Conservation (phyloP, 1,140 invertebrate genomes). For the Episyrphus balteatus region DNA sequence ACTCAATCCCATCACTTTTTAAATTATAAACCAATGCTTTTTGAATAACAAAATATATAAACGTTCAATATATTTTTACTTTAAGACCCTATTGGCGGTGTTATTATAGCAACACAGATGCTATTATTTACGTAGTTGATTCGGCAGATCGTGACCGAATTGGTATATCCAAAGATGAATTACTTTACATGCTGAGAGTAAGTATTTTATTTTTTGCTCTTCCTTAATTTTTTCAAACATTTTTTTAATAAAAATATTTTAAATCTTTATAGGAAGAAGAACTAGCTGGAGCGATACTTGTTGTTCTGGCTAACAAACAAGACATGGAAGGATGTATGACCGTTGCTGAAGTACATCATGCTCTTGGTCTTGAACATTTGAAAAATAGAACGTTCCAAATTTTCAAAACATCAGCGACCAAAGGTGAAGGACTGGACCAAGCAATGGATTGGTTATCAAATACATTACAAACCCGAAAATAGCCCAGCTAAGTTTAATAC, state of each 20-base stretch:
- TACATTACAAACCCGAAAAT: conserved; percentile 79
- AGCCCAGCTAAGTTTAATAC: conserved; percentile 20
- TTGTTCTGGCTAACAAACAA: conserved; percentile 99
- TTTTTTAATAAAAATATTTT: background rate
- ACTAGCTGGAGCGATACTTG: conserved; percentile 84
- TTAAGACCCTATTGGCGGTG: conserved; percentile 94
- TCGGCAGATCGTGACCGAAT: conserved; percentile 97
- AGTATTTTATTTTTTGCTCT: conserved; percentile 36
- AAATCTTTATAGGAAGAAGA: conserved; percentile 76
- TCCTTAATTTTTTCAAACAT: background rate
- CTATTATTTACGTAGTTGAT: conserved; percentile 99
- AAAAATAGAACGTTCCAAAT: conserved; percentile 99
- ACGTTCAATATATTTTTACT: background rate
- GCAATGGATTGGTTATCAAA: conserved; percentile 98
- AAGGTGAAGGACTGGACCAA: conserved; percentile 96
- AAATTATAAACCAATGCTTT: too few relatives aligned
- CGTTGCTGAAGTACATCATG: conserved; percentile 92
- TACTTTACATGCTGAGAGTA: conserved; percentile 92
- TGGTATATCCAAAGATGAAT: conserved; percentile 96
- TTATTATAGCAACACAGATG: conserved; percentile 99
- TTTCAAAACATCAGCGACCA: conserved; percentile 96
- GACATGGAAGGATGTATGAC: conserved; percentile 96
- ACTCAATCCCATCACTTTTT: too few relatives aligned
- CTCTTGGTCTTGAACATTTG: conserved; percentile 84
- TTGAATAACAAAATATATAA: too few relatives aligned